Evolutionary conservation across 2,113 vertebrate genomes (phyloP).

Genomic region (Orientallactaga bullata): DNA sequence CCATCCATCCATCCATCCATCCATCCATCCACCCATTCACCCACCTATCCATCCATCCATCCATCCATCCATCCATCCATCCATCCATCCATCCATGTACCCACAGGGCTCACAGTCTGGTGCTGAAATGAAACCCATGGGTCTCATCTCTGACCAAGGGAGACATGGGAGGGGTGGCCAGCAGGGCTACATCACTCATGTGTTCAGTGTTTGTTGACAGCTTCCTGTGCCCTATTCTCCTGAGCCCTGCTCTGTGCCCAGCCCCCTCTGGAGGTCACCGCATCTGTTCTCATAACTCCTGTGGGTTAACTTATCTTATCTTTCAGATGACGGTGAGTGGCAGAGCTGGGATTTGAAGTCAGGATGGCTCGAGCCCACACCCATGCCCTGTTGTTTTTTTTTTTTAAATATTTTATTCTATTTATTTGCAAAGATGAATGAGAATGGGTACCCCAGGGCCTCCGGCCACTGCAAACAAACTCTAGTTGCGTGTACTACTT

Average conservation of each 20-base stretch:
- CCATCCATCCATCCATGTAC: no score
- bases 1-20: no score
- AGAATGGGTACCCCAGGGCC: no score
- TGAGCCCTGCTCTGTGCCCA: neutral
- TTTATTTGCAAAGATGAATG: no score
- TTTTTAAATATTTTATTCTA: no score
- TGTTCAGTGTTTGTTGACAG: neutral
- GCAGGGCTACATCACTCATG: neutral
- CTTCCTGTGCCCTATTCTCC: neutral
- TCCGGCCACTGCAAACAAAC: no score
- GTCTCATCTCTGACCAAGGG: neutral
- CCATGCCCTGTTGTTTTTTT: no score
- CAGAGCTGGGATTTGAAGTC: neutral
- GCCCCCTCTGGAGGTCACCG: rapidly evolving
- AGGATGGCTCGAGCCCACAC: neutral
- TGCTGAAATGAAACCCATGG: neutral
- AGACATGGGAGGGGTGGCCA: neutral
- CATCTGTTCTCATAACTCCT: neutral
- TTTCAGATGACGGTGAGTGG: neutral
- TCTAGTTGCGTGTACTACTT: no score
- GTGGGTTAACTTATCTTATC: neutral
- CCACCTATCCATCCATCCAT: no score
- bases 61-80: no score
- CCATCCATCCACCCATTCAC: no score
- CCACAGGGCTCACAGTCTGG: neutral